Evolutionary conservation across 2,797 vertebrate species (phyloP).

Genomic region (Holocentrus rufus): DNA sequence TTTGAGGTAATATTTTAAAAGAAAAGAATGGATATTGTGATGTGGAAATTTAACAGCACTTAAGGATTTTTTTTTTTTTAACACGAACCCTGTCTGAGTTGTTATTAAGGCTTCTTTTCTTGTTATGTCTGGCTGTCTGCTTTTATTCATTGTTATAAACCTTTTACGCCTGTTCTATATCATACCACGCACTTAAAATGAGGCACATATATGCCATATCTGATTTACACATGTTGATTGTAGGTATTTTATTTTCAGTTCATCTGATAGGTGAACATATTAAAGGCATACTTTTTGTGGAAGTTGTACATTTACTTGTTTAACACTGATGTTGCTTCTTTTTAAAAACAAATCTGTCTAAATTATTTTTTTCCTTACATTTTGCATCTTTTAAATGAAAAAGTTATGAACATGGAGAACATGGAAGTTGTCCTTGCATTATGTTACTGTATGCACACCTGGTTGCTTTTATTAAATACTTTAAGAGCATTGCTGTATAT

Average conservation of each 20-base stretch:
- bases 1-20: background rate
- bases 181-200: constrained; percentile 2
- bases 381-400: constrained; percentile 38
- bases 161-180: constrained; percentile 16
- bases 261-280: constrained; percentile 84
- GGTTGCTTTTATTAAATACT: constrained; percentile 63
- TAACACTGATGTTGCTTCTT: constrained; percentile 71
- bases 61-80: background rate
- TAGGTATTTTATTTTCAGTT: constrained; percentile 81
- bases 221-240: constrained; percentile 82
- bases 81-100: background rate
- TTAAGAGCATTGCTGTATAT: constrained; percentile 61
- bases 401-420: constrained; percentile 21
- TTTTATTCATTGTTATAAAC: constrained; percentile 3
- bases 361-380: constrained; percentile 23
- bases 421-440: constrained; percentile 55
- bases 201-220: constrained; percentile 53
- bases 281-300: constrained; percentile 84
- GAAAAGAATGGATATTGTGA: background rate
- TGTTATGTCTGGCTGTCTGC: constrained; percentile 3
- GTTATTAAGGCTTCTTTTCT: background rate
- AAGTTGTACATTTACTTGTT: constrained; percentile 83
- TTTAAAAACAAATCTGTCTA: constrained; percentile 21
- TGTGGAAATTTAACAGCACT: background rate
- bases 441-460: constrained; percentile 62